Evolutionary conservation across 2,888 invertebrate species (phyloP), one percentile per base, ranked within the genome.

Genomic region (Keiferia lycopersicella): DNA sequence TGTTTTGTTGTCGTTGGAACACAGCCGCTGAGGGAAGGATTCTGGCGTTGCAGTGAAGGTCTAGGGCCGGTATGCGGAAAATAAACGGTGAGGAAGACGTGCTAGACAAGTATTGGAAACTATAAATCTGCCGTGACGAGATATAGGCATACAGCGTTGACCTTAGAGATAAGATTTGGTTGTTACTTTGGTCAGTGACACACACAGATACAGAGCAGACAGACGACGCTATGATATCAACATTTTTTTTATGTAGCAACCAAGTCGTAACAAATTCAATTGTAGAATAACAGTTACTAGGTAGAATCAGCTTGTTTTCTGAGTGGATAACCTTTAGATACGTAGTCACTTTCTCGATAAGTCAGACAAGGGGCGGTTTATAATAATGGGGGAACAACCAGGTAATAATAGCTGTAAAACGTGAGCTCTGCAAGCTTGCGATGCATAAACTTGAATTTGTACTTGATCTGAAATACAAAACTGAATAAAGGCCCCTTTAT

Each of bases 1-100:
- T 81, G 86, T 86, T 85, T 87, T 90, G 88, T 90, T 91, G 80
- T 87, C 86, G 79, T 87, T 86, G 79, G 82, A 74, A 83, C 79
- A 76, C 71, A 78, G 79, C 71, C 79, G 79, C 7, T 34, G 71
- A 79, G 78, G 79, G 79, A 84, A 82, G 88, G 90, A 88, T 88
- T 90, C 88, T 85, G 86, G 84, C 83, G 85, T 85, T 79, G 82
- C 84, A 77, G 82, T 83, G 80, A 87, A 86, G 87, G 86, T 86
- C 85, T 87, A 83, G 85, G 82, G 78, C 83, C 83, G 81, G 78
- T 80, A 91, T 91, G 91, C 87, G 91, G 81, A 91, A 91, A 89
- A 90, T 90, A 86, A 91, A 91, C 78, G 91, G 91, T 91, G 79
- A 86, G 87, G 67, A 75, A 68, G 66, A 65, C 68, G 69, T 65